Base-by-base conservation (phyloP, 1,140 invertebrate species). In the Drosophila trapezifrons region DNA sequence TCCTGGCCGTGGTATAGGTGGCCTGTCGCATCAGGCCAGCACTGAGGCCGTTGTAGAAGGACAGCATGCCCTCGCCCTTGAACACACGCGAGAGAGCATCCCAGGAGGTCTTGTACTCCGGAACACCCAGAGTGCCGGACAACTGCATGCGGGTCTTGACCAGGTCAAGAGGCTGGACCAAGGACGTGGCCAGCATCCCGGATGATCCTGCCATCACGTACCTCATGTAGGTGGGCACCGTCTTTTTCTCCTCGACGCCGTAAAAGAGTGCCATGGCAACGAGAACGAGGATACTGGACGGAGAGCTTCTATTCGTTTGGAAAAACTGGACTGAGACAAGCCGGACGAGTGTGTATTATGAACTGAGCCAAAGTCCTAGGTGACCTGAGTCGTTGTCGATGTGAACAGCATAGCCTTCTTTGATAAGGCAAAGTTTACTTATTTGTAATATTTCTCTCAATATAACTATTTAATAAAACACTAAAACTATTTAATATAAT, bases 1-100 rank as follows among this genome's bases (percentile, higher is more conserved):
- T 92, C 72, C 95, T 92, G 6, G 94, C 93, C 1, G 95, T 96
- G 0, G 96, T 96, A 67, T 96, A 96, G 5, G 95, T 95, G 0
- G 95, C 95, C 90, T 96, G 96, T 20, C 96, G 90, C 13, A 96
- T 69, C 1, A 97, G 83, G n/a, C 95, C 78, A 0, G 85, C 78
- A 12, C 80, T 67, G 0, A 90, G 2, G 0, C 85, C 84, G 12
- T 78, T 89, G 45, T 89, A 89, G 1, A 89, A 42, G 13, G 69
- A 64, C 2, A 72, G 0, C 0, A 70, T 2, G 1, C 85, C 84
- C 22, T 89, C 80, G 9, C 51, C 13, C 12, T 57, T 62, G 1
- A 72, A 47, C 0, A 90, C 58, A 6, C 78, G 77, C 4, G 25
- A 37, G 0, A 89, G 65, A 27, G 65, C 76, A 0, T 89, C 71